A percentile compares a stretch with the other conserved stretches of the same genome.
Evolutionary conservation across 2,888 invertebrate species (phyloP).

Genomic region (Xanthorhoe spadicearia): DNA sequence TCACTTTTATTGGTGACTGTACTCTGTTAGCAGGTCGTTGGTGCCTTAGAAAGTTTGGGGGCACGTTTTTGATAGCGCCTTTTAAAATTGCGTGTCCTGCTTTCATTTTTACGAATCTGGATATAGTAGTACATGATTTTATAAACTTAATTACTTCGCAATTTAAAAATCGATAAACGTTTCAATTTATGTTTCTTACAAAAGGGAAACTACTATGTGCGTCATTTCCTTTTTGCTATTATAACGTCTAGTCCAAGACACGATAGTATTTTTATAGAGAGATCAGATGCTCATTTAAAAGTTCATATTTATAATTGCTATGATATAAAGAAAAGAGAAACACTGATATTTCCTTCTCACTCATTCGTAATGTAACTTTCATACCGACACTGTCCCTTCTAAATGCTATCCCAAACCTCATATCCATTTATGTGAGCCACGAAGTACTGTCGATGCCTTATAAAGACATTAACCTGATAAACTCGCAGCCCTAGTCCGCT

Average conservation of each 20-base stretch:
- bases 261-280: too few relatives aligned
- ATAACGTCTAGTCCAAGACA: too few relatives aligned
- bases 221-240: too few relatives aligned
- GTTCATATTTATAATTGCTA: too few relatives aligned
- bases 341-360: too few relatives aligned
- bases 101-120: constrained; percentile 7
- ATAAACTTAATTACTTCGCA: too few relatives aligned
- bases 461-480: constrained; percentile 12
- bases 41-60: constrained; percentile 14
- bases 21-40: constrained; percentile 12
- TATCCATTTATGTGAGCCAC: neutral
- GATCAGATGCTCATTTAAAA: too few relatives aligned
- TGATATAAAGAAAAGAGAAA: too few relatives aligned
- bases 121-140: neutral
- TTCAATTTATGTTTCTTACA: too few relatives aligned
- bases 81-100: constrained; percentile 19
- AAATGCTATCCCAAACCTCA: neutral
- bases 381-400: neutral
- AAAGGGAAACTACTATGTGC: too few relatives aligned
- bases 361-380: neutral
- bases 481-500: constrained; percentile 34
- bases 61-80: constrained; percentile 15
- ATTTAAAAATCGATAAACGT: too few relatives aligned
- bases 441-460: neutral
- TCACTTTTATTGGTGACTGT: constrained; percentile 17